Conservation (phyloP, 1,140 invertebrate species). For the Mylabris phalerata region DNA sequence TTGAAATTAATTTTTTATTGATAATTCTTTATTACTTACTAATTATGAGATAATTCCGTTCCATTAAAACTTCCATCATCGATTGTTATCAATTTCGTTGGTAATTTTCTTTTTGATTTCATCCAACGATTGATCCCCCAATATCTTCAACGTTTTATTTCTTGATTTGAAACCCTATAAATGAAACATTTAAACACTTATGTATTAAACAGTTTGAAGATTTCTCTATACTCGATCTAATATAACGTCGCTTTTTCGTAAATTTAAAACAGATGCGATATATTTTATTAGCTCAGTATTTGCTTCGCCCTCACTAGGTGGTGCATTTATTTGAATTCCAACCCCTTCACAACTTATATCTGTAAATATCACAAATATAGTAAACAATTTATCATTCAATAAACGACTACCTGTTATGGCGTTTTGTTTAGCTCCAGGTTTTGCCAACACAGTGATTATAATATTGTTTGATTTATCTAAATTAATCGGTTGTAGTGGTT, state of each 20-base stretch:
- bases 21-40: too few species aligned
- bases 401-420: slow-evolving; percentile 54
- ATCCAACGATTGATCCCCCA: slow-evolving; percentile 36
- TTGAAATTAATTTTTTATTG: too few species aligned
- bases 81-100: slow-evolving; percentile 31
- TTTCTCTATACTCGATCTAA: slow-evolving; percentile 51
- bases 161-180: slow-evolving; percentile 47
- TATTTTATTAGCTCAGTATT: slow-evolving; percentile 66
- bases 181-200: slow-evolving; percentile 2
- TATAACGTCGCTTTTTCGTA: slow-evolving; percentile 58
- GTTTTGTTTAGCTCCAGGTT: slow-evolving; percentile 70
- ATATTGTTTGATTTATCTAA: slow-evolving; percentile 57
- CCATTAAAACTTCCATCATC: too few species aligned
- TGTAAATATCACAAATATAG: too few species aligned
- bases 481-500: slow-evolving; percentile 41
- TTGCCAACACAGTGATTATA: slow-evolving; percentile 60
- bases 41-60: too few species aligned
- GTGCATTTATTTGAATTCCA: slow-evolving; percentile 61
- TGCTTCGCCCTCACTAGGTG: slow-evolving; percentile 67
- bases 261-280: slow-evolving; percentile 53
- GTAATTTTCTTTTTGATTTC: slow-evolving; percentile 40
- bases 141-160: slow-evolving; percentile 44
- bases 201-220: neutral
- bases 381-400: too few species aligned
- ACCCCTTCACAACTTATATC: slow-evolving; percentile 20